Evolutionary conservation across 1,140 invertebrate species (phyloP).

Genomic region (Stratiolaelaps scimitus): DNA sequence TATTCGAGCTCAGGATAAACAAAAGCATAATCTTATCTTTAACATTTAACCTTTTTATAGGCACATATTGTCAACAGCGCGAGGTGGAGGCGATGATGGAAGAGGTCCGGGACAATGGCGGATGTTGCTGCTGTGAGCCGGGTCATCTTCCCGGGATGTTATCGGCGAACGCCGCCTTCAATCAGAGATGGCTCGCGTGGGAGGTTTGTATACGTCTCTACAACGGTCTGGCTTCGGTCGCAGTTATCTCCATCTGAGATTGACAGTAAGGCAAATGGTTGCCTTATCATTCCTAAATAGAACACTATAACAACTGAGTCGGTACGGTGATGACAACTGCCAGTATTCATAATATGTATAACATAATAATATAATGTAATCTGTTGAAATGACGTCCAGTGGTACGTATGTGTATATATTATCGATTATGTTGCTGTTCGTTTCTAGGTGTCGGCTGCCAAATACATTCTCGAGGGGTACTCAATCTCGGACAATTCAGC

Average conservation of each 20-base stretch:
- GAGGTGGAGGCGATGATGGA: conserved; percentile 96
- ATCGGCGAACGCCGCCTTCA: conserved; percentile 84
- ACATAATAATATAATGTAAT: too few relatives aligned
- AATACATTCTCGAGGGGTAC: conserved; percentile 95
- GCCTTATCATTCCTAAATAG: too few relatives aligned
- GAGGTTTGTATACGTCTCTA: conserved; percentile 53
- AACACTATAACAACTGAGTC: too few relatives aligned
- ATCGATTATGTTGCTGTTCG: too few relatives aligned
- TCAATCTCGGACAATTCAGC: conserved; percentile 95
- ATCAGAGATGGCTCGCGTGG: conserved; percentile 95
- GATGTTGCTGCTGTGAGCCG: conserved; percentile 81
- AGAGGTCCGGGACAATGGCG: conserved; percentile 83
- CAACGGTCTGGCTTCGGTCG: background rate
- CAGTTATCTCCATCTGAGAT: background rate
- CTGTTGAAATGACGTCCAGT: too few relatives aligned
- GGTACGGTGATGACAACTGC: too few relatives aligned
- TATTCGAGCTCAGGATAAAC: too few relatives aligned
- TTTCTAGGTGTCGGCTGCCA: conserved; percentile 53
- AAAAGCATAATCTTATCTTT: too few relatives aligned
- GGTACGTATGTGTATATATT: conserved; percentile 62
- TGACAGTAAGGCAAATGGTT: too few relatives aligned
- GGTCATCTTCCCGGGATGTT: conserved; percentile 79
- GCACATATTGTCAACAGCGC: conserved; percentile 93
- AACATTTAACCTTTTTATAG: conserved; percentile 36
- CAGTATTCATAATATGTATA: too few relatives aligned